phyloP scores from a whole-genome alignment of 2,888 invertebrate species.

The Heliconius ethilla region DNA sequence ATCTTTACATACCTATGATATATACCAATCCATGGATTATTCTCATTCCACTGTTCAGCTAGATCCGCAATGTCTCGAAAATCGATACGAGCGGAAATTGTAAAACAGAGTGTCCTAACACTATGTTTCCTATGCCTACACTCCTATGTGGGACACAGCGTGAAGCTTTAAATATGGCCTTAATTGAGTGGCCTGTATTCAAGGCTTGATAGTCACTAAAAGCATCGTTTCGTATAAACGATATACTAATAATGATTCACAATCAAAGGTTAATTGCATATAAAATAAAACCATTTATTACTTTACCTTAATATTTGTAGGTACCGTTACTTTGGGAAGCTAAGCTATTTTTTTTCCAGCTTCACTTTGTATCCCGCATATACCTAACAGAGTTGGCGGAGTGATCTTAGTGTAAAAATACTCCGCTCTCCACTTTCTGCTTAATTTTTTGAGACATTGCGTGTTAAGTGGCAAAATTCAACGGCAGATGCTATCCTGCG shows the following conservation, averaged over 20 bases:
- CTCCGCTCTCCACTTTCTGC: no score
- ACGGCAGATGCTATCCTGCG: no score
- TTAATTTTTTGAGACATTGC: no score
- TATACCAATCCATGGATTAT: no score
- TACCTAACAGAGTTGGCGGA: no score
- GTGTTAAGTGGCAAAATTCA: no score
- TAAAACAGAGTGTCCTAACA: background rate
- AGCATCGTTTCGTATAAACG: slow-evolving; percentile 18
- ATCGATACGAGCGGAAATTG: background rate
- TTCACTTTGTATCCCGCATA: no score
- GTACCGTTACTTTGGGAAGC: background rate
- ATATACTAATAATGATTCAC: slow-evolving; percentile 38
- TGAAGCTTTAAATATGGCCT: background rate
- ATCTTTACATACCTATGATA: no score
- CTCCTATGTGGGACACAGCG: background rate
- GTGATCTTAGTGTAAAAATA: no score
- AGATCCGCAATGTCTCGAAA: no score
- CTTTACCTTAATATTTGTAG: slow-evolving; percentile 21
- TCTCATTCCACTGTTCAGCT: no score
- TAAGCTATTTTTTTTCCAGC: background rate
- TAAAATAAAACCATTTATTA: slow-evolving; percentile 39
- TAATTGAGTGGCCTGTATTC: slow-evolving; percentile 17
- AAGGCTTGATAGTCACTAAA: slow-evolving; percentile 33
- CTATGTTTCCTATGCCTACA: no score
- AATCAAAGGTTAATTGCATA: slow-evolving; percentile 42